A percentile compares a stretch with the other conserved stretches of the same genome.
phyloP scores from a whole-genome alignment of 2,797 vertebrate genomes.

The Mormyrus hasselquistii region DNA sequence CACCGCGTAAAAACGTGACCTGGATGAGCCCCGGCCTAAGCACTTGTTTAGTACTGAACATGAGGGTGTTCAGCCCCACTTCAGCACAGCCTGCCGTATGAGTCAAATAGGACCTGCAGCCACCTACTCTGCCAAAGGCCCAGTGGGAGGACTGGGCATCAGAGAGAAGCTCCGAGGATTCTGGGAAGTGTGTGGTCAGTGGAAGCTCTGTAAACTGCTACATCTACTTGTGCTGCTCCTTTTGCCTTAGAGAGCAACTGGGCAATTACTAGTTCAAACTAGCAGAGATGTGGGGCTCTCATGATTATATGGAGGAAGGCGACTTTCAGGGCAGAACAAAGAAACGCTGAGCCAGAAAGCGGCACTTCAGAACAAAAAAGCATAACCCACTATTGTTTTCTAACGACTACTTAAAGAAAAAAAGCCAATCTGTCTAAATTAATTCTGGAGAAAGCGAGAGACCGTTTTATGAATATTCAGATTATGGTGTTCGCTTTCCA shows the following conservation, averaged over 20 bases:
- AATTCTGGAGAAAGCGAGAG: conserved; percentile 1
- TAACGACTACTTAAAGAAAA: background rate
- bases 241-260: background rate
- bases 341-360: background rate
- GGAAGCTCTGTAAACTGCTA: background rate
- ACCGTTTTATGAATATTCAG: background rate
- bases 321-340: background rate
- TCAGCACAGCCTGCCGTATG: background rate
- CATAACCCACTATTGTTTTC: background rate
- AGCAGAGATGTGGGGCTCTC: background rate
- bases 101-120: background rate
- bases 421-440: conserved; percentile 5
- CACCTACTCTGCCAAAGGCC: background rate
- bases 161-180: background rate
- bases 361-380: background rate
- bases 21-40: background rate
- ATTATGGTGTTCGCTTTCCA: background rate
- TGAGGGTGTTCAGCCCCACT: background rate
- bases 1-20: background rate
- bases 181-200: background rate
- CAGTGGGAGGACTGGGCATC: background rate
- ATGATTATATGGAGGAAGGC: background rate
- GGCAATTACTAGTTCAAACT: background rate
- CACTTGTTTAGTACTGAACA: background rate
- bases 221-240: background rate